Evolutionary conservation across 2,888 invertebrate genomes (phyloP), one percentile per base, ranked within the genome.

Genomic region (Andricus curvator): DNA sequence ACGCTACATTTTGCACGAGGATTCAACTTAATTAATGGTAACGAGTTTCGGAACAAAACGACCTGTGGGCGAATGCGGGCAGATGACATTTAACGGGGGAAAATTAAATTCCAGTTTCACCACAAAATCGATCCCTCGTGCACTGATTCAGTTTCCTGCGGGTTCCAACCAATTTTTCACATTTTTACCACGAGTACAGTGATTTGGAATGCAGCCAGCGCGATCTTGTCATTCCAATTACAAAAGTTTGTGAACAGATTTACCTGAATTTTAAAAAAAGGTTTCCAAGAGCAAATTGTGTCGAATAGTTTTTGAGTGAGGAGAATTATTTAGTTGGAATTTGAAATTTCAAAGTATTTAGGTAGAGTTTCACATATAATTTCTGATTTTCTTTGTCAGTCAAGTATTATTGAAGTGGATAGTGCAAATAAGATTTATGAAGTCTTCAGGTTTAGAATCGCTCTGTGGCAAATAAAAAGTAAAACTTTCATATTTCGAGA

Each of bases 151-250:
- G 44, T 44, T 44, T 44, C 44, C 44, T 8, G 1, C 15, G 13
- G 1, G 15, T 44, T 44, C 15, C 15, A 56, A 68, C 79, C 82
- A 78, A 84, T 85, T 83, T 82, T 85, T 85, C 83, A 81, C 83
- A 83, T 86, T 81, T 81, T 82, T 85, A 79, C 80, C 82, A 79
- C 76, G 81, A 33, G 64, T 77, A 77, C 78, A 77, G 68, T 56
- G 25, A n/a, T 33, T 68, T 82, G 83, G 80, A 64, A 29, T 4
- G 0, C 15, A 17, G 82, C 83, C 83, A 83, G 82, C 17, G 15
- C 37, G 13, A 29, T 33, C 25, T 70, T 70, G 48, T 25, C 51
- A 25, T 51, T 11, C 20, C 20, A 33, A 20, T 56, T 70, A n/a
- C 25, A 68, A 44, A 68, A n/a, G 20, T 67, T 67, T 41, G 8